phyloP scores from a whole-genome alignment of 2,113 vertebrate species.

The Meriones unguiculatus region DNA sequence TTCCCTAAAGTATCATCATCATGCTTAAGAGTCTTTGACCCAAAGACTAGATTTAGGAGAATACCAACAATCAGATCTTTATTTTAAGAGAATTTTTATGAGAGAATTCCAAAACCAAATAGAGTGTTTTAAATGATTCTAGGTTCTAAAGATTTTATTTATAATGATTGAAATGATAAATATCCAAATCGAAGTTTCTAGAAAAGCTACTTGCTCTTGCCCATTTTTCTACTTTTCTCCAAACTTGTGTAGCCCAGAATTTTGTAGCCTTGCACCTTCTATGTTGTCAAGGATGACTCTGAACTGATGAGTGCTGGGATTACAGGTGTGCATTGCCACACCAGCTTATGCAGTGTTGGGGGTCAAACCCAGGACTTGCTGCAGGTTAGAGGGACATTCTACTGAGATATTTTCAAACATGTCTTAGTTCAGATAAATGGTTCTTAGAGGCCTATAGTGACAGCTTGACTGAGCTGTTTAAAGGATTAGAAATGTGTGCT shows the following conservation, averaged over 20 bases:
- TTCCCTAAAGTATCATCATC: not conserved
- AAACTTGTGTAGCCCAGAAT: not conserved
- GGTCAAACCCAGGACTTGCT: not conserved
- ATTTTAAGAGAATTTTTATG: slow-evolving; percentile 40
- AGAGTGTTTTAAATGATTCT: not conserved
- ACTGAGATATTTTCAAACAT: not conserved
- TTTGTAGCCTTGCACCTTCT: not conserved
- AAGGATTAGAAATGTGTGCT: slow-evolving; percentile 35
- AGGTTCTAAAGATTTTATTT: not conserved
- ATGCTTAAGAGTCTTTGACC: not conserved
- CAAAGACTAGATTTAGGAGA: slow-evolving; percentile 40
- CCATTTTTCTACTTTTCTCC: not conserved
- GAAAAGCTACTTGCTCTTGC: not conserved
- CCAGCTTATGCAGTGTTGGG: not conserved
- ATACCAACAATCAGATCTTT: slow-evolving; percentile 29
- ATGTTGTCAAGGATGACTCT: not conserved
- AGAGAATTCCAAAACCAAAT: not conserved
- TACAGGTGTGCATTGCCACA: not conserved
- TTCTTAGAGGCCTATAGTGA: not conserved
- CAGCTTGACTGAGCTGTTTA: not conserved
- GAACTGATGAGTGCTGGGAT: not conserved
- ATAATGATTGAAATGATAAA: not conserved
- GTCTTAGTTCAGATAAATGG: not conserved
- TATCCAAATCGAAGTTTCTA: not conserved
- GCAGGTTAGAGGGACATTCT: too few relatives aligned